Percentiles rank a stretch among this genome's conserved stretches.
Evolutionary conservation across 2,113 vertebrate species (phyloP).

Genomic region (Percopsis transmontana): DNA sequence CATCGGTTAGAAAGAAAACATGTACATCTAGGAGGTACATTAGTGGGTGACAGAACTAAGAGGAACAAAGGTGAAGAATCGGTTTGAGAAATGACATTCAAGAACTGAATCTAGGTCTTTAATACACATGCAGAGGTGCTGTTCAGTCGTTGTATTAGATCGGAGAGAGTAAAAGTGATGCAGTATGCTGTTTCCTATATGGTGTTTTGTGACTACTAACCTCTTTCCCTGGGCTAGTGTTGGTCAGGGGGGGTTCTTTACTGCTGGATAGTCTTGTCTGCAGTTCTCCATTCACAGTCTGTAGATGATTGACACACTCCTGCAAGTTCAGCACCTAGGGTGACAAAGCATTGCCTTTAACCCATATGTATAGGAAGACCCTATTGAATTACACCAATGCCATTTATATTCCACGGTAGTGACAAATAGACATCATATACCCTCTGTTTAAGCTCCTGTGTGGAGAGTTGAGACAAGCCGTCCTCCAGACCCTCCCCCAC

Average conservation of each 20-base stretch:
- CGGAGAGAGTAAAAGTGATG: not conserved
- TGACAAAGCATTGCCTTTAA: slow-evolving; percentile 3
- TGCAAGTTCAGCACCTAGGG: slow-evolving; percentile 84
- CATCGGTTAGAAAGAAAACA: slow-evolving; percentile 44
- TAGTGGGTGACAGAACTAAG: slow-evolving; percentile 37
- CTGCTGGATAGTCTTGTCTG: slow-evolving; percentile 60
- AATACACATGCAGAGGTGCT: slow-evolving; percentile 14
- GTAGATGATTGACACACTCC: slow-evolving; percentile 77
- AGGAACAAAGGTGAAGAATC: slow-evolving; percentile 46
- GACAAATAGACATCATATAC: slow-evolving; percentile 53
- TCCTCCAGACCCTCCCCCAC: slow-evolving; percentile 81
- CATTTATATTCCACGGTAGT: not conserved
- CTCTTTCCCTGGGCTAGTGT: slow-evolving; percentile 44
- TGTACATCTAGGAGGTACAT: slow-evolving; percentile 6
- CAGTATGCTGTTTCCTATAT: not conserved
- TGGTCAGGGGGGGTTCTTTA: slow-evolving; percentile 19
- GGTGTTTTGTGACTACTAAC: slow-evolving; percentile 39
- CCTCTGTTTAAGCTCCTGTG: slow-evolving; percentile 87
- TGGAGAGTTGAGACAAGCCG: slow-evolving; percentile 81
- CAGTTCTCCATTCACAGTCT: slow-evolving; percentile 78
- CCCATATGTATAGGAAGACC: not conserved
- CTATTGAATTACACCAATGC: not conserved
- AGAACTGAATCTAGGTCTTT: slow-evolving; percentile 24
- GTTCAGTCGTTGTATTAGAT: not conserved
- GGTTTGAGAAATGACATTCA: slow-evolving; percentile 44